Evolutionary conservation across 2,888 invertebrate genomes (phyloP), one percentile per base, ranked within the genome.

Genomic region (Eueremaeus valkanovi): DNA sequence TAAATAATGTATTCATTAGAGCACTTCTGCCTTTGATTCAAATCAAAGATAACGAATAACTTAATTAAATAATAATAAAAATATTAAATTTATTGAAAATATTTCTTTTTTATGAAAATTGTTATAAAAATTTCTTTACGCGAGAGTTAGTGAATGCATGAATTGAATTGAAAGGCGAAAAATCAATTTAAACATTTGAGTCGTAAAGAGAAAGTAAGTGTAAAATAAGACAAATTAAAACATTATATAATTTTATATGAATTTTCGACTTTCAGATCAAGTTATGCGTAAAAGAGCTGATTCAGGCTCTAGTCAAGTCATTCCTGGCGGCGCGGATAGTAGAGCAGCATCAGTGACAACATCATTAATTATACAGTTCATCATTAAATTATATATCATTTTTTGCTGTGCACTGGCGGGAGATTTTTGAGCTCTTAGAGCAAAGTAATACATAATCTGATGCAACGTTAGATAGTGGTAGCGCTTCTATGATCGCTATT

Each of bases 361-460:
- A 55, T 55, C 55, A 55, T 55, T 55, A 55, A 55, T 55, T 55
- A 55, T 55, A 55, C 24, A 55, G 55, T 55, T 55, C 24, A 55
- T 55, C 55, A 55, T 55, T 55, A 55, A 55, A 55, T 55, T 55
- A 55, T 55, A 55, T 55, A 55, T 55, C 55, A 55, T 55, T 55
- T 55, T 55, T 55, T 55, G 3, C 16, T 45, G n/a, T 45, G 45
- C 55, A 55, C 55, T 55, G 29, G 55, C 55, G 55, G 55, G 55
- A 55, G 55, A 55, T 55, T 8, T 9, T 9, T 21, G 55, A 5
- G 55, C 51, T 51, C 6, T 51, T 6, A 55, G 45, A 45, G 45
- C 3, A 55, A 24, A 55, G 24, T 18, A 55, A 24, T 55, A 24
- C 55, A 55, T 55, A 55, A 55, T 55, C 55, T 55, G 55, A 55